A percentile compares a stretch with the other conserved stretches of the same genome.
Evolutionary conservation across 2,113 vertebrate species (phyloP).

Genomic region (Apodemus speciosus): DNA sequence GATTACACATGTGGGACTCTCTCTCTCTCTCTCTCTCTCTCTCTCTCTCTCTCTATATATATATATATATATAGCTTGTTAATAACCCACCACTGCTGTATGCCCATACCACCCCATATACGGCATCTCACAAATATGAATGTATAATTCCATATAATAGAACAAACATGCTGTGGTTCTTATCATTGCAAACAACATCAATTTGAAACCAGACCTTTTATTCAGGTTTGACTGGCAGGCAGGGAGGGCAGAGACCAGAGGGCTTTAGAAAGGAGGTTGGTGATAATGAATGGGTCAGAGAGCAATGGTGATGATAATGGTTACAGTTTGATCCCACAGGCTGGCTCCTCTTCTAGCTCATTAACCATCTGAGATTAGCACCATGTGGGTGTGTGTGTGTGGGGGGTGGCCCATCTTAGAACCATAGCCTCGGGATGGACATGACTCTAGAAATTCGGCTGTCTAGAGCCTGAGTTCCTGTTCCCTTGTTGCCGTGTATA

Average conservation of each 20-base stretch:
- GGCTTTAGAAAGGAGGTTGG: neutral
- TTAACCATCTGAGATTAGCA: neutral
- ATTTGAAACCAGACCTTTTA: neutral
- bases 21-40: too few species aligned
- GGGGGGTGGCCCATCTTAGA: neutral
- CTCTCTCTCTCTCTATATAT: too few species aligned
- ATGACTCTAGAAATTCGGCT: neutral
- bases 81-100: neutral
- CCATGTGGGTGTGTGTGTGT: neutral
- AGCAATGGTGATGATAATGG: neutral
- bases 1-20: too few species aligned
- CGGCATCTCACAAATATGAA: neutral
- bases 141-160: neutral
- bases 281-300: neutral
- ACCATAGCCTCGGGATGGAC: neutral
- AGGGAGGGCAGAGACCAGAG: neutral
- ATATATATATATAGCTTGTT: neutral
- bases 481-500: neutral
- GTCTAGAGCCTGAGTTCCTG: neutral
- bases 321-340: neutral
- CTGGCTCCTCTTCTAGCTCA: neutral
- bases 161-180: neutral
- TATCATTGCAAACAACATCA: neutral
- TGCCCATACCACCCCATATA: neutral
- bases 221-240: neutral